These are phyloP conservation scores for Argynnis bischoffii DNA, from an alignment of 2,888 invertebrate species.

Conservation along the genomic window DNA sequence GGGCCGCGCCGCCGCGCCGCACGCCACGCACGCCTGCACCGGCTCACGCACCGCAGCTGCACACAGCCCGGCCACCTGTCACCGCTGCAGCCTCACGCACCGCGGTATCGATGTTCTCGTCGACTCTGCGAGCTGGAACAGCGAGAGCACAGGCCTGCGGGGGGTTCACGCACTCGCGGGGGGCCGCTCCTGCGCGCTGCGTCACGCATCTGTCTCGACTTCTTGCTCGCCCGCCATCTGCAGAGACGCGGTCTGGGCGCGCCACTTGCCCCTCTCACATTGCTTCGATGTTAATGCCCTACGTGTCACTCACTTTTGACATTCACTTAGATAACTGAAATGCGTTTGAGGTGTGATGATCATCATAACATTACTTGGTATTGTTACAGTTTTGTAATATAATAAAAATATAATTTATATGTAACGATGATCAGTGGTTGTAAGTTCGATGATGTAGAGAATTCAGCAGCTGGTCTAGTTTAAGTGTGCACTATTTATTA, in stretches of 20 bases:
- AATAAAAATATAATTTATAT: too few species aligned
- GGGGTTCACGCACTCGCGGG: slow-evolving; percentile 63
- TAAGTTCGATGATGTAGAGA: too few species aligned
- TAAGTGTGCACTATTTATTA: too few species aligned
- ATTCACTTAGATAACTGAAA: slow-evolving; percentile 21
- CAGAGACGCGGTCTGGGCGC: slow-evolving; percentile 59
- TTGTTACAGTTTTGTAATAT: background rate
- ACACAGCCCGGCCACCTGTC: slow-evolving; percentile 49
- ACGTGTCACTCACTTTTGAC: slow-evolving; percentile 37
- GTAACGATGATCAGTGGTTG: too few species aligned
- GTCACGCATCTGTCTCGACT: slow-evolving; percentile 79
- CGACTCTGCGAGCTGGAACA: slow-evolving; percentile 41
- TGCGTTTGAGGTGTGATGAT: background rate
- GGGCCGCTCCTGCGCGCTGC: slow-evolving; percentile 78
- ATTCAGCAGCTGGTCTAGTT: too few species aligned
- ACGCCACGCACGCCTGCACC: slow-evolving; percentile 62
- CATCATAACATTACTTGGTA: background rate
- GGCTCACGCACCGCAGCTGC: slow-evolving; percentile 52
- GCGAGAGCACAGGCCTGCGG: slow-evolving; percentile 44
- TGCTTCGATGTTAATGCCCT: slow-evolving; percentile 60
- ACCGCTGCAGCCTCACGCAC: slow-evolving; percentile 69
- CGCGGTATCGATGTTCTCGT: slow-evolving; percentile 77
- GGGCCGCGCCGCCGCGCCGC: slow-evolving; percentile 69
- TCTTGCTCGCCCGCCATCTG: slow-evolving; percentile 75
- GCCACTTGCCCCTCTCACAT: slow-evolving; percentile 48